phyloP scores from a whole-genome alignment of 35 echinoderm and acorn worm genomes.

The Ophioderma brevispina region DNA sequence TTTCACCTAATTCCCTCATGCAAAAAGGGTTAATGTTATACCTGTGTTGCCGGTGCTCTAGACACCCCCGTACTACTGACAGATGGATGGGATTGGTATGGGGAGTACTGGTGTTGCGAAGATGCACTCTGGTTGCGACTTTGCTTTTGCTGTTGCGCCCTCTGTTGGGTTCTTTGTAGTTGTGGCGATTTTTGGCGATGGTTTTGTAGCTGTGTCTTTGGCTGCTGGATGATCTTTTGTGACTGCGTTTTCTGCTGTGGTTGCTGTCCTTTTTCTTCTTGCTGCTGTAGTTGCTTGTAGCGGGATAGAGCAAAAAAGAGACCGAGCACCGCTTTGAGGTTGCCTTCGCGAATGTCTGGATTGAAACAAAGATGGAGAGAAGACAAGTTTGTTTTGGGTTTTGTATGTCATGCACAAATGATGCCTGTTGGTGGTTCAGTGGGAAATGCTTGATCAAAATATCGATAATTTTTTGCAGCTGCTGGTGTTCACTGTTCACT shows the following conservation, averaged over 20 bases:
- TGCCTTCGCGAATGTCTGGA: conserved; percentile 92
- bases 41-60: not conserved
- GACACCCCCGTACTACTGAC: not conserved
- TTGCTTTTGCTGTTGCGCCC: conserved; percentile 2
- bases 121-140: not conserved
- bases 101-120: conserved; percentile 7
- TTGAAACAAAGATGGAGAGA: conserved; percentile 3
- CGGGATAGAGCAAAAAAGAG: conserved; percentile 94
- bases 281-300: conserved; percentile 90
- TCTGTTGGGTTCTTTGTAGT: not conserved
- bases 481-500: no score
- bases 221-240: not conserved
- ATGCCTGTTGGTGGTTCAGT: no score
- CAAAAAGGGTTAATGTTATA: no score
- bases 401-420: no score
- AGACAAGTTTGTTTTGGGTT: no score
- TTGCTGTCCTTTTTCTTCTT: conserved; percentile 29
- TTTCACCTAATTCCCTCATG: no score
- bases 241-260: conserved; percentile 45
- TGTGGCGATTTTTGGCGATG: conserved; percentile 39
- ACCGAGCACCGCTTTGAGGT: conserved; percentile 93
- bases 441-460: not conserved
- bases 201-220: conserved; percentile 17
- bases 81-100: not conserved
- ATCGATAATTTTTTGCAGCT: not conserved